Percentiles rank a stretch among this genome's conserved stretches.
These are phyloP conservation scores for Loxodonta africana DNA, from an alignment of 2,113 vertebrate genomes.

Conservation along the genomic window DNA sequence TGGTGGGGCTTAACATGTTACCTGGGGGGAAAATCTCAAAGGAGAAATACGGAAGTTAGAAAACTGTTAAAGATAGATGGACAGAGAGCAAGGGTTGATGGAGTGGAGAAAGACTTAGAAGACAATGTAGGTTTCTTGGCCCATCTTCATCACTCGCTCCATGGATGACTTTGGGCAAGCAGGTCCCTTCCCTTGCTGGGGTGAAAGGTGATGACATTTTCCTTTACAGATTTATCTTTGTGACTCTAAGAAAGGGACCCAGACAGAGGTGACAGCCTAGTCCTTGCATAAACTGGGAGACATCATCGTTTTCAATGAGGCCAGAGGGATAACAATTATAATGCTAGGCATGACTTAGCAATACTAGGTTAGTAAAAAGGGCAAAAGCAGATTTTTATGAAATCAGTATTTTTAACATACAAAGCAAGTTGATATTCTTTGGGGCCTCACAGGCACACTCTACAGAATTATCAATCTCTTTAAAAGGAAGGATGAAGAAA, in stretches of 20 bases:
- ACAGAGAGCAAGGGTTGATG: neutral
- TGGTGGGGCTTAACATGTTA: neutral
- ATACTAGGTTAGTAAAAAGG: neutral
- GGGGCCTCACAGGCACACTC: neutral
- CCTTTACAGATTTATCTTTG: neutral
- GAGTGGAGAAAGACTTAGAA: neutral
- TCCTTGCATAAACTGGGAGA: neutral
- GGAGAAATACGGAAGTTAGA: neutral
- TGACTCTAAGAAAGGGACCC: neutral
- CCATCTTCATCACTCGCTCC: neutral
- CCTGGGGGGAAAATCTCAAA: neutral
- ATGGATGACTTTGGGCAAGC: neutral
- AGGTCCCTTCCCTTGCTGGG: neutral
- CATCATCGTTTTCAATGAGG: neutral
- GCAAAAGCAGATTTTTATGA: neutral
- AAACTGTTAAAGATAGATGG: neutral
- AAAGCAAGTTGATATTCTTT: neutral
- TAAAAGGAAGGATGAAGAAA: neutral
- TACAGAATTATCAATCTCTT: neutral
- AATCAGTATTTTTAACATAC: constrained; percentile 37
- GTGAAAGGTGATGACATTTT: neutral
- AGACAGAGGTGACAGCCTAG: neutral
- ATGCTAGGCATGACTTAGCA: neutral
- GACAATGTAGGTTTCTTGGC: neutral
- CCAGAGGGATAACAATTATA: neutral